A percentile compares a stretch with the other conserved stretches of the same genome.
Evolutionary conservation across 2,888 invertebrate species (phyloP).

Genomic region (Pachydiplax longipennis): DNA sequence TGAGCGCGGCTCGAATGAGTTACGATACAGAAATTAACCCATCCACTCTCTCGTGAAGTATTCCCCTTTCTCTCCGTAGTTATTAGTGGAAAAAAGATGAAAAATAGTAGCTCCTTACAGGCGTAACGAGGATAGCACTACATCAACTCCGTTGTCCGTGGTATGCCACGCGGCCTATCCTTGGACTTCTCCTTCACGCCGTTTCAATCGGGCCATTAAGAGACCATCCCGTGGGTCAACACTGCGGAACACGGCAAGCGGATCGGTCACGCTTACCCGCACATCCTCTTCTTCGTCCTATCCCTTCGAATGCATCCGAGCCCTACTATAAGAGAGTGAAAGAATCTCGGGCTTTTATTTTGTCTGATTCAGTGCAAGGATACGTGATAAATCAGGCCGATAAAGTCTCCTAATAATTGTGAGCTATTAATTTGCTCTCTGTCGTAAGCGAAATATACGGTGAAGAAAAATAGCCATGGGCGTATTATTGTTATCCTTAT

Average conservation of each 20-base stretch:
- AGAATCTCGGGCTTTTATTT: too few species aligned
- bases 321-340: neutral
- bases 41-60: neutral
- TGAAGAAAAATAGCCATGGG: too few species aligned
- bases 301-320: neutral
- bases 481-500: too few species aligned
- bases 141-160: neutral
- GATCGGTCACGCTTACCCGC: constrained; percentile 16
- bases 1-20: neutral
- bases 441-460: too few species aligned
- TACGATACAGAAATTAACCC: neutral
- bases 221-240: constrained; percentile 8
- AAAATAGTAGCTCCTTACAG: neutral
- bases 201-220: constrained; percentile 1
- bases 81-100: neutral
- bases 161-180: neutral
- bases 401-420: too few species aligned
- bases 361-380: too few species aligned
- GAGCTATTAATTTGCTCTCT: too few species aligned
- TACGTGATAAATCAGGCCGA: too few species aligned
- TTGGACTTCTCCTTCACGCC: constrained; percentile 32
- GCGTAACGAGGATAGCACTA: neutral
- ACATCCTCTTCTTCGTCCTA: neutral
- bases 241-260: neutral
- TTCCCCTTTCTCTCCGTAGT: neutral